A percentile compares a stretch with the other conserved stretches of the same genome.
These are phyloP conservation scores for Carassius auratus DNA, from an alignment of 2,113 vertebrate genomes.

Conservation along the genomic window DNA sequence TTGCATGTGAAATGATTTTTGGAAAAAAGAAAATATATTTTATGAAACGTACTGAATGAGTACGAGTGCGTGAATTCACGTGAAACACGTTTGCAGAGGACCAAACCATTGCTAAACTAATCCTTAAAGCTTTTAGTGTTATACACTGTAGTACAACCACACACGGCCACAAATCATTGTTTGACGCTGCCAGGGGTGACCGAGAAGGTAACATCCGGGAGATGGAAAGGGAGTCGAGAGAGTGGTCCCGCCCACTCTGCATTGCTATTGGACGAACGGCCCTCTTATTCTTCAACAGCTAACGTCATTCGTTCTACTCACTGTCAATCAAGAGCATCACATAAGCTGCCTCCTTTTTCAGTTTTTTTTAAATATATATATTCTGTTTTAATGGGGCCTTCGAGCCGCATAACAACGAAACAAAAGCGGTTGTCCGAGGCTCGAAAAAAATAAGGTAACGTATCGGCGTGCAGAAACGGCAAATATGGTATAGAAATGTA, in stretches of 20 bases:
- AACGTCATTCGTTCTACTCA: conserved; percentile 62
- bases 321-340: conserved; percentile 61
- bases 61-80: conserved; percentile 53
- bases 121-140: background rate
- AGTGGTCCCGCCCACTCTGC: conserved; percentile 57
- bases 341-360: conserved; percentile 59
- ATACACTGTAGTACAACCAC: background rate
- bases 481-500: background rate
- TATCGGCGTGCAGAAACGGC: background rate
- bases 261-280: conserved; percentile 65
- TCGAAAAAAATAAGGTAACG: background rate
- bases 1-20: conserved; percentile 73
- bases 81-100: background rate
- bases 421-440: conserved; percentile 8
- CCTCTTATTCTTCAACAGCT: background rate
- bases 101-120: background rate
- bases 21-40: conserved; percentile 77
- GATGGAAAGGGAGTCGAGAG: background rate
- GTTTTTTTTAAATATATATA: background rate
- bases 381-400: conserved; percentile 20
- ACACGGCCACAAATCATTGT: conserved; percentile 6
- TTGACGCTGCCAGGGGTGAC: conserved; percentile 24
- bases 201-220: conserved; percentile 69
- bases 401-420: conserved; percentile 1
- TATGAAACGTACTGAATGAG: conserved; percentile 66